These are phyloP conservation scores for Micrasema longulum DNA, from an alignment of 1,140 invertebrate species.

Conservation along the genomic window DNA sequence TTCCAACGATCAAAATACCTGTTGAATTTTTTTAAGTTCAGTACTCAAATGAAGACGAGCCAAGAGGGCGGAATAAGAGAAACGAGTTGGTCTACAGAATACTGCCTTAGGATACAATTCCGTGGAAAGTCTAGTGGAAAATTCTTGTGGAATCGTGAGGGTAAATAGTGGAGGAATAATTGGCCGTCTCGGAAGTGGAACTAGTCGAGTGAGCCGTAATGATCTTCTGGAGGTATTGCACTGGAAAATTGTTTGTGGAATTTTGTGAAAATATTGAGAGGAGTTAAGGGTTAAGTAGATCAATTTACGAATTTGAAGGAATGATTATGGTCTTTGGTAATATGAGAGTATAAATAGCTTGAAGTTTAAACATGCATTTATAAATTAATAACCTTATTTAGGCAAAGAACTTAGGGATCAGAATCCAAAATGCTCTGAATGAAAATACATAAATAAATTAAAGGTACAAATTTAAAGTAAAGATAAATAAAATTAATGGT, in stretches of 20 bases:
- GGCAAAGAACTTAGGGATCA: too few relatives aligned
- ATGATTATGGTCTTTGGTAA: too few relatives aligned
- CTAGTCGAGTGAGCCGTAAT: constrained; percentile 48
- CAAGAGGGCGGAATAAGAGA: constrained; percentile 33
- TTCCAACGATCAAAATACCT: constrained; percentile 3
- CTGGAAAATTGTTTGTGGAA: constrained; percentile 52
- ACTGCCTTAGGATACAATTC: constrained; percentile 16
- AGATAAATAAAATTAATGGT: too few relatives aligned
- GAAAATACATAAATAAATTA: too few relatives aligned
- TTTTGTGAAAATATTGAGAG: constrained; percentile 14
- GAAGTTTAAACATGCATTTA: too few relatives aligned
- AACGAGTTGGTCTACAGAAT: constrained; percentile 12
- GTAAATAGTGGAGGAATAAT: constrained; percentile 45
- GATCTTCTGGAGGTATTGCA: constrained; percentile 48
- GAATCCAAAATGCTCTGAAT: too few relatives aligned
- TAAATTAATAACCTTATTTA: too few relatives aligned
- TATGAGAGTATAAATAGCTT: too few relatives aligned
- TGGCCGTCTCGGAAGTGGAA: constrained; percentile 34
- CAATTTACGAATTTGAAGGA: too few relatives aligned
- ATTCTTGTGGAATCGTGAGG: constrained; percentile 29
- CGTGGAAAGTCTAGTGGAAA: constrained; percentile 27
- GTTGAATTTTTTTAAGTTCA: constrained; percentile 8
- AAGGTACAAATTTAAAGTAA: too few relatives aligned
- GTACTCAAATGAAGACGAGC: constrained; percentile 32
- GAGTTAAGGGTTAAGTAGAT: too few relatives aligned